phyloP scores from a whole-genome alignment of 2,113 vertebrate genomes.

The Junco hyemalis region DNA sequence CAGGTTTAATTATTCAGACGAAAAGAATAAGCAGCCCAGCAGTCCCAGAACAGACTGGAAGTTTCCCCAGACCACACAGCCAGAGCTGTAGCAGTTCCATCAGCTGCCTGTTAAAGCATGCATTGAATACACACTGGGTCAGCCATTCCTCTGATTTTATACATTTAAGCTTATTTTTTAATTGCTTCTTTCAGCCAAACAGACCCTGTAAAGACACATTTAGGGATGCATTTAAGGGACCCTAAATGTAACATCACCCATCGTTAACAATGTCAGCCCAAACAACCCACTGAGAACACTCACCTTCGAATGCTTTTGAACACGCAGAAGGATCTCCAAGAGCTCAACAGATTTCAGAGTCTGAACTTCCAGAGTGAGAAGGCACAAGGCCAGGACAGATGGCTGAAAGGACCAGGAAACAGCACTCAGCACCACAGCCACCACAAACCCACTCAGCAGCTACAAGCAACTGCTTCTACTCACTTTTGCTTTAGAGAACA shows the following conservation, averaged over 20 bases:
- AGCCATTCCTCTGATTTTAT: background rate
- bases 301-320: constrained; percentile 94
- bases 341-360: constrained; percentile 85
- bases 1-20: background rate
- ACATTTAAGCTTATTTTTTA: background rate
- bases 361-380: constrained; percentile 90
- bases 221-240: background rate
- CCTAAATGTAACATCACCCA: accelerated
- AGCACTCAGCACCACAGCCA: background rate
- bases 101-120: background rate
- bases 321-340: constrained; percentile 84
- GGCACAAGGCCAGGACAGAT: constrained; percentile 92
- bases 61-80: background rate
- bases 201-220: background rate
- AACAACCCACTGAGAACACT: background rate
- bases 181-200: background rate
- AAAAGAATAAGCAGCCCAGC: background rate
- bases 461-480: constrained; percentile 4
- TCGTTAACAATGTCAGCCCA: background rate
- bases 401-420: constrained; percentile 75
- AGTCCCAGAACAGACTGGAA: background rate
- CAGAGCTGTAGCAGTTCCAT: background rate
- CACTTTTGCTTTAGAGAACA: constrained; percentile 98
- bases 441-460: background rate
- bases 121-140: background rate